A percentile compares a stretch with the other conserved stretches of the same genome.
These are phyloP conservation scores for Polypterus bichir DNA, from an alignment of 2,113 vertebrate genomes.

Conservation along the genomic window DNA sequence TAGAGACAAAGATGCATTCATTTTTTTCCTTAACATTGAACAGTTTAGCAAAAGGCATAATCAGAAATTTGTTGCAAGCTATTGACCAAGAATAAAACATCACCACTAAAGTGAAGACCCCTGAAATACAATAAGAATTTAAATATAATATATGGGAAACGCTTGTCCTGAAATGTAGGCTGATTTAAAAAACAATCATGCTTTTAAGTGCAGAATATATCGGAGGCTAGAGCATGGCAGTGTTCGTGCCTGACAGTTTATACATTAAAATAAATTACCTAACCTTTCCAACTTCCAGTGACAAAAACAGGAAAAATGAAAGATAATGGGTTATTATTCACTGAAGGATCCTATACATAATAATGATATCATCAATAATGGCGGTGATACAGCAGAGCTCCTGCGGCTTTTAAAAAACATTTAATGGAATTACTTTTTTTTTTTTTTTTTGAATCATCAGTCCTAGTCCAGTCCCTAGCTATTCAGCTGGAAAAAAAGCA, in stretches of 20 bases:
- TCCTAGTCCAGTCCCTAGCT: conserved; percentile 35
- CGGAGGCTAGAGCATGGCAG: conserved; percentile 40
- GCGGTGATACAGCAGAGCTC: conserved; percentile 32
- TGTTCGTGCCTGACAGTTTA: conserved; percentile 53
- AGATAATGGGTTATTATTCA: conserved; percentile 62
- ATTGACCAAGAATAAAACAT: conserved; percentile 13
- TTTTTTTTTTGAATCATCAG: conserved; percentile 38
- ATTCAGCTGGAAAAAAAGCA: conserved; percentile 37
- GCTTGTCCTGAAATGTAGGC: conserved; percentile 44
- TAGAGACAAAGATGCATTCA: neutral
- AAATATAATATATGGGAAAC: conserved; percentile 36
- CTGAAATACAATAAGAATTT: conserved; percentile 37
- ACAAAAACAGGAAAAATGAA: conserved; percentile 61
- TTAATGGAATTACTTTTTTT: conserved; percentile 50
- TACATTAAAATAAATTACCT: conserved; percentile 65
- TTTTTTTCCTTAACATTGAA: neutral
- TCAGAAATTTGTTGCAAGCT: conserved; percentile 13
- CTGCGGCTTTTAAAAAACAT: conserved; percentile 58
- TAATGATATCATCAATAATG: conserved; percentile 63
- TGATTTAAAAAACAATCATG: conserved; percentile 54
- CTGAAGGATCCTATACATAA: conserved; percentile 54
- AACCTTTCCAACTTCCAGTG: conserved; percentile 59
- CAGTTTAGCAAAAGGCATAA: conserved; percentile 10
- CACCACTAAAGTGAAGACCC: conserved; percentile 13
- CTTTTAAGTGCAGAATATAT: conserved; percentile 49